Evolutionary conservation across 2,888 invertebrate species (phyloP).

Genomic region (Sisyra nigra): DNA sequence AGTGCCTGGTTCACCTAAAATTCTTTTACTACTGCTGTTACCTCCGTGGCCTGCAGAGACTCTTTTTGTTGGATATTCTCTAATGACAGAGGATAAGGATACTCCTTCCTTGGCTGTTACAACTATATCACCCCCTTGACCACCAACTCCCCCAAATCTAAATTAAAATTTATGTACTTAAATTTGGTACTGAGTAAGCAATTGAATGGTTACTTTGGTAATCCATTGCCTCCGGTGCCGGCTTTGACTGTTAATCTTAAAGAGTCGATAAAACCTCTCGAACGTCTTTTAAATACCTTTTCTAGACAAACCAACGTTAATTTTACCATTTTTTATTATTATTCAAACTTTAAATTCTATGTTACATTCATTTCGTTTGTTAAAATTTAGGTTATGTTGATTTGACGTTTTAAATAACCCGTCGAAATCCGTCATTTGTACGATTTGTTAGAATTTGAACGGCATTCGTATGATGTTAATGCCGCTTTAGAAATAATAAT

Average conservation of each 20-base stretch:
- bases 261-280: conserved; percentile 54
- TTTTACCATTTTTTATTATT: too few species aligned
- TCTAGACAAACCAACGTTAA: background rate
- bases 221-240: conserved; percentile 66
- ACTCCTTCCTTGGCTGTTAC: conserved; percentile 47
- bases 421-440: too few species aligned
- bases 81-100: conserved; percentile 34
- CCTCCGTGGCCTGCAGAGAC: conserved; percentile 53
- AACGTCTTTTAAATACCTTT: conserved; percentile 30
- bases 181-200: conserved; percentile 3
- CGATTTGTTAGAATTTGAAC: too few species aligned
- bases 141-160: conserved; percentile 78
- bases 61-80: conserved; percentile 36
- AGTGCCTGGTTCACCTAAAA: conserved; percentile 58
- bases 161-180: conserved; percentile 22
- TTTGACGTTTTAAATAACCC: too few species aligned
- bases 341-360: too few species aligned
- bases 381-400: too few species aligned
- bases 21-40: conserved; percentile 55
- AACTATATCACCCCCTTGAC: conserved; percentile 77
- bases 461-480: too few species aligned
- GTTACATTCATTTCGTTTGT: too few species aligned
- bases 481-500: too few species aligned
- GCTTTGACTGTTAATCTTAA: conserved; percentile 64
- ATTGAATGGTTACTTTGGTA: conserved; percentile 31